Percentiles rank a stretch among this genome's conserved stretches.
phyloP scores from a whole-genome alignment of 1,140 invertebrate species.

The Neocloeon triangulifer region DNA sequence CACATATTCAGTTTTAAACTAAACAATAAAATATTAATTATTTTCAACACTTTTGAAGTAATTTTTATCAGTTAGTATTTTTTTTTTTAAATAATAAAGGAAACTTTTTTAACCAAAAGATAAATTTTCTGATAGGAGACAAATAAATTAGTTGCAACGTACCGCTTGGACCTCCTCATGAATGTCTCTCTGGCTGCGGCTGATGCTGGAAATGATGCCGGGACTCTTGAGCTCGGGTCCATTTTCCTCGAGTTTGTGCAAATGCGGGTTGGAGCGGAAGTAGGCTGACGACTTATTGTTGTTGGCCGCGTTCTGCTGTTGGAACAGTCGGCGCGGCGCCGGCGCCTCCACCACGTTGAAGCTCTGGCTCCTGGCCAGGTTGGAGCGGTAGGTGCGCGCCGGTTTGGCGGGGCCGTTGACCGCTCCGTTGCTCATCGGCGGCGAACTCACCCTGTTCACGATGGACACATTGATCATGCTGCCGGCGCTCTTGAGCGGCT shows the following conservation, averaged over 20 bases:
- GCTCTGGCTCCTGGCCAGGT: conserved; percentile 54
- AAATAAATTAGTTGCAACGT: no score
- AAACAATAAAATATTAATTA: no score
- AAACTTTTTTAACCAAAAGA: no score
- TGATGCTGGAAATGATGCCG: conserved; percentile 59
- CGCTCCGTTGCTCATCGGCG: conserved; percentile 7
- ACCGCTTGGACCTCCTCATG: conserved; percentile 17
- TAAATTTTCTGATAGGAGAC: no score
- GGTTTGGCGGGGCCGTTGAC: conserved; percentile 38
- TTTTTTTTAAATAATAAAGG: no score
- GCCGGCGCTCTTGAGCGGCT: conserved; percentile 23
- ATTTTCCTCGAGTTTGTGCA: conserved; percentile 29
- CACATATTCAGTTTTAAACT: no score
- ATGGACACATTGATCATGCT: conserved; percentile 55
- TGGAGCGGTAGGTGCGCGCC: conserved; percentile 45
- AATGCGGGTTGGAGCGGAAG: conserved; percentile 52
- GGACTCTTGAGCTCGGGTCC: conserved; percentile 55
- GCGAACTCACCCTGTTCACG: conserved; percentile 31
- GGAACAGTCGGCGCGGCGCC: conserved; percentile 11
- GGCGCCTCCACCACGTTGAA: conserved; percentile 38
- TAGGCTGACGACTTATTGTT: conserved; percentile 18
- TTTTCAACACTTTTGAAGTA: no score
- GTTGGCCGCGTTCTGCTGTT: conserved; percentile 15
- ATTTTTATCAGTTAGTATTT: no score
- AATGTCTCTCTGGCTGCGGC: conserved; percentile 51